Percentiles rank a stretch among this genome's conserved stretches.
These are phyloP conservation scores for Pentalonia nigronervosa DNA, from an alignment of 1,140 invertebrate genomes.

Conservation along the genomic window DNA sequence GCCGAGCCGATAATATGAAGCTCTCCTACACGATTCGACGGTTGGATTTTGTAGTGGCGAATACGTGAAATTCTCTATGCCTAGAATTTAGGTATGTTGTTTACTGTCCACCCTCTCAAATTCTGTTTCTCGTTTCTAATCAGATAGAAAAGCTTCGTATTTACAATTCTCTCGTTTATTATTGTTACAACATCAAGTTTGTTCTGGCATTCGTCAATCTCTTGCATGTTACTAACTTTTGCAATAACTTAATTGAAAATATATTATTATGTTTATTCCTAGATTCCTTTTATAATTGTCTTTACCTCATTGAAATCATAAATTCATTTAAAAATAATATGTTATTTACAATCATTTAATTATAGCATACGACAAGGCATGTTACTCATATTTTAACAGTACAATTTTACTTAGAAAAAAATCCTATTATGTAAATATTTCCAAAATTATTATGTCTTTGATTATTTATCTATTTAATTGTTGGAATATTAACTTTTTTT, in stretches of 20 bases:
- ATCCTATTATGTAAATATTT: too few species aligned
- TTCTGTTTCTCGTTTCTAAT: background rate
- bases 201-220: background rate
- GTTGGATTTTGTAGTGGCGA: constrained; percentile 4
- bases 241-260: background rate
- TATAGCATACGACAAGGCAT: background rate
- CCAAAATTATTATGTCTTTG: too few species aligned
- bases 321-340: background rate
- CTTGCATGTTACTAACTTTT: background rate
- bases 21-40: constrained; percentile 4
- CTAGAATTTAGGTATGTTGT: background rate
- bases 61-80: background rate
- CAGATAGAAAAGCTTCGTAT: background rate
- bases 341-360: background rate
- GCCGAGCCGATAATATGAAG: constrained; percentile 27
- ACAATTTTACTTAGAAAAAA: background rate
- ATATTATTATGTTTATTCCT: background rate
- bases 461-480: too few species aligned
- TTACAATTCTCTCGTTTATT: background rate
- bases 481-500: too few species aligned
- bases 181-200: background rate
- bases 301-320: background rate
- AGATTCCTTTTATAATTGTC: background rate
- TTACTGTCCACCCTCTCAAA: background rate
- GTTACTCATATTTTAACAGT: background rate